Evolutionary conservation across 2,797 vertebrate species (phyloP).

Genomic region (Macrochelys suwanniensis): DNA sequence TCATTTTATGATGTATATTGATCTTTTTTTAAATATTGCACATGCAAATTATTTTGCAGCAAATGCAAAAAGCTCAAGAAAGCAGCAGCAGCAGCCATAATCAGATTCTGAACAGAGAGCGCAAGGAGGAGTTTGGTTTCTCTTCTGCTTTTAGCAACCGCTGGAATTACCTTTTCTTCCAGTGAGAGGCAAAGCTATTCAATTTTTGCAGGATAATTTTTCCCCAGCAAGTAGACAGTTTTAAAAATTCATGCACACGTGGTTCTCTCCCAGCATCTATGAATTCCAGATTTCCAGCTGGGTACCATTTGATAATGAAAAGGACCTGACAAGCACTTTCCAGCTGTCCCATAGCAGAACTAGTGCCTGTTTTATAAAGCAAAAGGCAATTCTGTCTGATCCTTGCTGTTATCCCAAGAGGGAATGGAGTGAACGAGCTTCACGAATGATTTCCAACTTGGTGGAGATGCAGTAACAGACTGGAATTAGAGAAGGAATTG

Average conservation of each 20-base stretch:
- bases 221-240: constrained; percentile 55
- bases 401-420: not conserved
- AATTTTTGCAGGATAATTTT: constrained; percentile 43
- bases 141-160: constrained; percentile 40
- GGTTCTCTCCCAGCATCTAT: constrained; percentile 23
- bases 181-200: constrained; percentile 43
- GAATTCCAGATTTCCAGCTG: constrained; percentile 73
- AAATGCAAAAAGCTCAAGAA: constrained; percentile 9
- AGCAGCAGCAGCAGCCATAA: not conserved
- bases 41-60: not conserved
- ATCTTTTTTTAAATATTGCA: not conserved
- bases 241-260: constrained; percentile 67
- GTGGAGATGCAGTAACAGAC: not conserved
- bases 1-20: not conserved
- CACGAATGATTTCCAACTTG: not conserved
- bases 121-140: constrained; percentile 37
- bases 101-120: not conserved
- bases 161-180: constrained; percentile 54
- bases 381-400: constrained; percentile 9
- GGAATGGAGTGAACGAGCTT: fast-evolving
- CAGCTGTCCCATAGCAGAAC: constrained; percentile 28
- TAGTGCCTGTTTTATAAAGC: constrained; percentile 17
- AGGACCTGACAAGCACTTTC: constrained; percentile 52
- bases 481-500: not conserved
- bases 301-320: constrained; percentile 59